Percentiles rank a stretch among this genome's conserved stretches.
These are phyloP conservation scores for Scaeva pyrastri DNA, from an alignment of 2,888 invertebrate genomes.

Conservation along the genomic window DNA sequence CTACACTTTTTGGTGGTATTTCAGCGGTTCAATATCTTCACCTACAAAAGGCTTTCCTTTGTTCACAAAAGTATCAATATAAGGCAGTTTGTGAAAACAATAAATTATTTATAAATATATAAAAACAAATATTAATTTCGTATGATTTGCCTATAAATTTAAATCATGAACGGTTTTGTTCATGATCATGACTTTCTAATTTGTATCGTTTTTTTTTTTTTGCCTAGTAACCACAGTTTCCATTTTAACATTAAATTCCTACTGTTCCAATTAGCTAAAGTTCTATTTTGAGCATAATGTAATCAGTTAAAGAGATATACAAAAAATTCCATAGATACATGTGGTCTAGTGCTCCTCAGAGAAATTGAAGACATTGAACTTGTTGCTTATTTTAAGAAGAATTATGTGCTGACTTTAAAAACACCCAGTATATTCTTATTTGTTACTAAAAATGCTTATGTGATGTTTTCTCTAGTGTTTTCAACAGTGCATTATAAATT, in stretches of 20 bases:
- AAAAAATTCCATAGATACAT: not conserved
- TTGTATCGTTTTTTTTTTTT: not conserved
- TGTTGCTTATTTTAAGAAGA: slow-evolving; percentile 50
- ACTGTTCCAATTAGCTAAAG: not conserved
- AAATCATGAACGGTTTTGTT: not conserved
- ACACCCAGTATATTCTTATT: not conserved
- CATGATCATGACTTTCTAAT: not conserved
- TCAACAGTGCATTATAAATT: slow-evolving; percentile 63
- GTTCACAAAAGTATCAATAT: no score
- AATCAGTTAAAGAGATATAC: not conserved
- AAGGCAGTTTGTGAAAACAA: no score
- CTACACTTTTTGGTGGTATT: not conserved
- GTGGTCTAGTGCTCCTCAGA: not conserved
- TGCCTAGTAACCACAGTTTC: not conserved
- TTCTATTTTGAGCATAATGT: slow-evolving; percentile 7
- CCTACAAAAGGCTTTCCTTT: no score
- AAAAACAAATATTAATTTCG: no score
- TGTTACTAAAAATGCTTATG: slow-evolving; percentile 10
- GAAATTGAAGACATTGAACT: slow-evolving; percentile 63
- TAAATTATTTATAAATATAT: no score
- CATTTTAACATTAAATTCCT: not conserved
- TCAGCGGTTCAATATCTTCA: slow-evolving; percentile 31
- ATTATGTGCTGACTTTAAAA: slow-evolving; percentile 30
- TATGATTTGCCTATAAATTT: not conserved
- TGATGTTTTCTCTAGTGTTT: slow-evolving; percentile 20